Base-by-base conservation (phyloP, 2,888 invertebrate species). In the Tipula vernalis region DNA sequence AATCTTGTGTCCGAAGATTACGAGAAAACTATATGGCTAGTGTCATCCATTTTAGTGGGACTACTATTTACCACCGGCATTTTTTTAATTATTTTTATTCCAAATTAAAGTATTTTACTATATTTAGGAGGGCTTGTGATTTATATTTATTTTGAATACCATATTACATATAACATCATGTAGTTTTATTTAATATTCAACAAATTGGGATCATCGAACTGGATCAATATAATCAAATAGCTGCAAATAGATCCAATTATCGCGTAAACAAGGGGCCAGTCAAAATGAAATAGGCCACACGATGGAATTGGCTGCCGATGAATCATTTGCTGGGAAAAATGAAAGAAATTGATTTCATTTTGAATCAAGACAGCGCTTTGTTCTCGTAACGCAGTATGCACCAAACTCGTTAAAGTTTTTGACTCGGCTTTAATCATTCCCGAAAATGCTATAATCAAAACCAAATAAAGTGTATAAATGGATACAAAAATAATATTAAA, bases 171-270 rank as follows among this genome's bases (percentile, higher is more conserved):
- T 28, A 28, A 28, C 28, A 51, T 2, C n/a, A n/a, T 51, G 51
- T n/a, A 51, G 71, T 28, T 71, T 71, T 71, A 71, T 71, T 71
- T 71, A 6, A 71, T 71, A 10, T 84, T 84, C 41, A 84, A 84
- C 41, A 84, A 84, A 84, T 84, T 39, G 8, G 84, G 84, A 39
- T 84, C 39, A 84, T 84, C 84, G 41, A 84, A 84, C 10, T 84
- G 84, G 13, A 84, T 84, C 41, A 84, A 84, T 84, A 84, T 84
- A n/a, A 84, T n/a, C 39, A 84, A 84, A 84, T 84, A 84, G 36
- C 84, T 84, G 41, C 84, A 84, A 13, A 84, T 5, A 3, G 41
- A 36, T 84, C 39, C 41, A 8, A 84, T 84, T 5, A 39, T 15
- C 5, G 84, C 5, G 8, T 39, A 84, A 1, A 84, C 84, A n/a